phyloP scores from a whole-genome alignment of 2,797 vertebrate genomes.

The Gymnothorax javanicus region DNA sequence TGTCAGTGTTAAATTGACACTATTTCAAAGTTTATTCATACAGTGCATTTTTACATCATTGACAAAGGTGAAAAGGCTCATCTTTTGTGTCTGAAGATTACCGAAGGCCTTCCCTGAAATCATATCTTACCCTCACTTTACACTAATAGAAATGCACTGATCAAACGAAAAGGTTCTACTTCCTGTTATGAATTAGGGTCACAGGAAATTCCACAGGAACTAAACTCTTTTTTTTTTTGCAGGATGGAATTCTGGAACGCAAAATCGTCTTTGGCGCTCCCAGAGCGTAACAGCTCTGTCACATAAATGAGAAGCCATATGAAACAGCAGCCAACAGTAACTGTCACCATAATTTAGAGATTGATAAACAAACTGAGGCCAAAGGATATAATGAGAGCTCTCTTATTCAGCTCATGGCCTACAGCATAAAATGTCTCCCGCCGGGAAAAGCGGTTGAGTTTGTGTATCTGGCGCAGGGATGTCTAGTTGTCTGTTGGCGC shows the following conservation, averaged over 20 bases:
- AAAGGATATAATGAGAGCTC: neutral
- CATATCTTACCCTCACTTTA: neutral
- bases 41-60: neutral
- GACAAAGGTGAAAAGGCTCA: neutral
- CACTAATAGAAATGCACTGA: neutral
- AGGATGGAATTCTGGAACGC: neutral
- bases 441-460: neutral
- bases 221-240: neutral
- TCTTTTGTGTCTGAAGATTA: neutral
- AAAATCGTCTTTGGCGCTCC: neutral
- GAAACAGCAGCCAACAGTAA: neutral
- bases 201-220: neutral
- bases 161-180: neutral
- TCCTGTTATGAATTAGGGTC: neutral
- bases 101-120: neutral
- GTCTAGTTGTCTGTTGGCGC: neutral
- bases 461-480: neutral
- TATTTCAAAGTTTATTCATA: neutral
- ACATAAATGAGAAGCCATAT: neutral
- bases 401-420: neutral
- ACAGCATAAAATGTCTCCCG: neutral
- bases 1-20: too few species aligned
- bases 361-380: neutral
- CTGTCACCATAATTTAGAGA: slow-evolving; percentile 14
- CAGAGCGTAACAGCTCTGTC: neutral